These are phyloP conservation scores for Xerus inauris DNA, from an alignment of 2,113 vertebrate genomes.

Conservation along the genomic window DNA sequence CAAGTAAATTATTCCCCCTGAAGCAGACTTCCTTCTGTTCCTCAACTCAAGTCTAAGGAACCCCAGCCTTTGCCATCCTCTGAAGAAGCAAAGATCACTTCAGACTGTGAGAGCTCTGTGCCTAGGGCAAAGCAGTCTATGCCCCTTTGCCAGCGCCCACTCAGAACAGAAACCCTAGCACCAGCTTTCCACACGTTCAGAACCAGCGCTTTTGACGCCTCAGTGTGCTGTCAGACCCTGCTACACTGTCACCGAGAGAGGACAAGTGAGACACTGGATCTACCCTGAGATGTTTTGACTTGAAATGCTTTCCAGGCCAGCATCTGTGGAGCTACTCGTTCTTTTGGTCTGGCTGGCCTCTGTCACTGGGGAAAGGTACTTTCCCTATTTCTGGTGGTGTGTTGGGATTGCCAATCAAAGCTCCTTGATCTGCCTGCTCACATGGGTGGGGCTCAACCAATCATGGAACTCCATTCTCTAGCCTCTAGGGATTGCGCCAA, in stretches of 20 bases:
- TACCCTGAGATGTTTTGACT: too few species aligned
- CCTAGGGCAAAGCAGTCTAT: constrained; percentile 33
- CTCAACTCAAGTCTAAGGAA: constrained; percentile 55
- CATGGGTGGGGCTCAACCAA: background rate
- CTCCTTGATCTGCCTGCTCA: accelerated
- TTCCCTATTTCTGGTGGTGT: background rate
- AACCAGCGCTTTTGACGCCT: background rate
- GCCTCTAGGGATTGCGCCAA: background rate
- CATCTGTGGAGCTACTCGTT: background rate
- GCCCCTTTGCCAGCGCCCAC: background rate
- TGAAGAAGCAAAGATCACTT: constrained; percentile 58
- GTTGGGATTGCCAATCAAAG: background rate
- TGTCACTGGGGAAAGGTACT: accelerated
- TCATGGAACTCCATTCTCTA: background rate
- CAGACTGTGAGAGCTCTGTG: constrained; percentile 28
- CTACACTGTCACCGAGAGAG: background rate
- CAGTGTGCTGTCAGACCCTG: background rate
- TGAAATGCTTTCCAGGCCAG: background rate
- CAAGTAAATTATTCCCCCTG: background rate
- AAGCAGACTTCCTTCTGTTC: constrained; percentile 52
- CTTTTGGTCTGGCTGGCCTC: background rate
- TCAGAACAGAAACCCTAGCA: background rate
- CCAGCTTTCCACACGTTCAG: background rate
- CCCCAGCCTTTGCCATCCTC: constrained; percentile 43
- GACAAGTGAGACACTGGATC: background rate